Conservation (phyloP, 1,140 invertebrate genomes). For the Camponotus pennsylvanicus region DNA sequence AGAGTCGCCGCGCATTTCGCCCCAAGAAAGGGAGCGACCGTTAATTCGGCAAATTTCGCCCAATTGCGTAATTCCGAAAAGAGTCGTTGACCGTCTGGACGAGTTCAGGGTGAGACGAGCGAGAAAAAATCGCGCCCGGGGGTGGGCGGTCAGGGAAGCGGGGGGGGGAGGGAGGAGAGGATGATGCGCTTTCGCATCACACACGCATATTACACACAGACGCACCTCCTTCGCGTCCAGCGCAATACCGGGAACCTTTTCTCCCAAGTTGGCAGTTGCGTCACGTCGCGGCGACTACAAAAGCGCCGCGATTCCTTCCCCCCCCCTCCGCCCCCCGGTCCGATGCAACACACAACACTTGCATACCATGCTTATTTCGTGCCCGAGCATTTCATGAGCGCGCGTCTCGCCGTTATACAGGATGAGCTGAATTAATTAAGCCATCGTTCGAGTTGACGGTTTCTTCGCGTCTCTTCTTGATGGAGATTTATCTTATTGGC, state of each 20-base stretch:
- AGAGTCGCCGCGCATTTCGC: constrained; percentile 17
- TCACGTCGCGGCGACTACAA: constrained; percentile 85
- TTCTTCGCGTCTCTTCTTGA: neutral
- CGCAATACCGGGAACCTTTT: constrained; percentile 82
- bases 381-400: constrained; percentile 70
- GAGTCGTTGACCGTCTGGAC: constrained; percentile 83
- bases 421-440: constrained; percentile 49
- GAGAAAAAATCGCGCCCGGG: constrained; percentile 25
- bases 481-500: neutral
- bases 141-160: constrained; percentile 42
- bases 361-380: constrained; percentile 79
- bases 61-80: constrained; percentile 84
- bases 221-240: constrained; percentile 39
- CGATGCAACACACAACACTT: constrained; percentile 77
- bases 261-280: constrained; percentile 82
- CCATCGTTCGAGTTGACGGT: neutral
- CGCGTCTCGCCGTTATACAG: constrained; percentile 25
- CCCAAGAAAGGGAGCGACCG: constrained; percentile 35
- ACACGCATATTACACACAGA: neutral
- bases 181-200: constrained; percentile 17
- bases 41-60: constrained; percentile 83
- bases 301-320: constrained; percentile 69
- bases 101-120: constrained; percentile 40
- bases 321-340: constrained; percentile 50
- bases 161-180: constrained; percentile 57